A percentile compares a stretch with the other conserved stretches of the same genome.
phyloP scores from a whole-genome alignment of 92 coral and sea anemone genomes.

The Nematostella vectensis region DNA sequence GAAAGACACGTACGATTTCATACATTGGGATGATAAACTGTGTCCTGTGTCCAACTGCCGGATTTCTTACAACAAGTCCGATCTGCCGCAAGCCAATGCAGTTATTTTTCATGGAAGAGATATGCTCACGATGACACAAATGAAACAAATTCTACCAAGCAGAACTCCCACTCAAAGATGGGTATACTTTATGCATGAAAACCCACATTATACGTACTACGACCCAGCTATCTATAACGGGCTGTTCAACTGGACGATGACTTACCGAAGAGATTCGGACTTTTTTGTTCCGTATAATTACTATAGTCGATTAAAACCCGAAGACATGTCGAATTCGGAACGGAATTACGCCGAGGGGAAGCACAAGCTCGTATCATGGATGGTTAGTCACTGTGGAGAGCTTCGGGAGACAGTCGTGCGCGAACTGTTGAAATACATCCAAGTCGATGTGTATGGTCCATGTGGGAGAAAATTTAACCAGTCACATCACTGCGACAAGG shows the following conservation, averaged over 20 bases:
- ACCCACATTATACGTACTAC: conserved; percentile 41
- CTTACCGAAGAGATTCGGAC: conserved; percentile 82
- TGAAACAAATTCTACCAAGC: conserved; percentile 22
- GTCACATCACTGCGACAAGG: conserved; percentile 9
- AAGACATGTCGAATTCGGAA: conserved; percentile 5
- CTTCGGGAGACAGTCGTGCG: conserved; percentile 47
- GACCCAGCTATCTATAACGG: conserved; percentile 45
- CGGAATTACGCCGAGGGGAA: conserved; percentile 55
- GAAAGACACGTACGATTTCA: conserved; percentile 44
- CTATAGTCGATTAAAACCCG: conserved; percentile 33
- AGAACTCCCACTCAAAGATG: conserved; percentile 58
- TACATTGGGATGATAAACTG: conserved; percentile 47
- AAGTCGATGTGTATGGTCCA: conserved; percentile 61
- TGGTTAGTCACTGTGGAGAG: conserved; percentile 63
- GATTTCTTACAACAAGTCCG: conserved; percentile 56
- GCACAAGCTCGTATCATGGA: conserved; percentile 72
- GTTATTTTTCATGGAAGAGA: conserved; percentile 86
- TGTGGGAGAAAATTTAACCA: conserved; percentile 69
- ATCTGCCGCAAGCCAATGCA: conserved; percentile 55
- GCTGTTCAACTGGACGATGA: conserved; percentile 93
- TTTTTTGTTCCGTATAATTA: conserved; percentile 70
- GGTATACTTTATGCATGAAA: conserved; percentile 80
- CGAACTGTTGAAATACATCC: conserved; percentile 41
- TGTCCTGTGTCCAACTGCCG: conserved; percentile 51
- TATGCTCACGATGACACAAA: conserved; percentile 32